These are phyloP conservation scores for Eugnorisma glareosa DNA, from an alignment of 2,888 invertebrate species.

Conservation along the genomic window DNA sequence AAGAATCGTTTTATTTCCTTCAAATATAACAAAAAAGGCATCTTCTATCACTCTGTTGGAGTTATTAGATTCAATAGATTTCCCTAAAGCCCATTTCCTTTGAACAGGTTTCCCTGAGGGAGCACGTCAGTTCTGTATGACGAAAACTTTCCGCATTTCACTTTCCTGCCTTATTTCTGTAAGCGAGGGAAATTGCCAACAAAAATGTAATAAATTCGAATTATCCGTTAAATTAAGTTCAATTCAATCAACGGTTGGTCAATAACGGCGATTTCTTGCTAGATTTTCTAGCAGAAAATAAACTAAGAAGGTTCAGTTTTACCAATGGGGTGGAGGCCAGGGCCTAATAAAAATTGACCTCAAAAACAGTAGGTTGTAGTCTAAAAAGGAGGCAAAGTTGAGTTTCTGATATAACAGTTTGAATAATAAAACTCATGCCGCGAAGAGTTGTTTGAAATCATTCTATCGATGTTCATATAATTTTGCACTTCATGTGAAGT, in stretches of 20 bases:
- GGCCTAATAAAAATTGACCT: too few relatives aligned
- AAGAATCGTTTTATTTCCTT: conserved; percentile 31
- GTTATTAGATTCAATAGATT: conserved; percentile 47
- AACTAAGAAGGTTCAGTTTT: not conserved
- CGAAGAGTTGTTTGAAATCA: too few relatives aligned
- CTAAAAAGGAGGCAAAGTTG: not conserved
- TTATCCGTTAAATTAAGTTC: conserved; percentile 44
- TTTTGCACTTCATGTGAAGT: not conserved
- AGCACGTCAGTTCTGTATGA: conserved; percentile 25
- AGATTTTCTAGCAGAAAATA: not conserved
- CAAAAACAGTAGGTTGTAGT: not conserved
- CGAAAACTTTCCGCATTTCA: conserved; percentile 35
- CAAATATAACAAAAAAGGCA: not conserved
- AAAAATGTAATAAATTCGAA: conserved; percentile 12
- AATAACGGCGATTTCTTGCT: conserved; percentile 11
- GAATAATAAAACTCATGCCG: not conserved
- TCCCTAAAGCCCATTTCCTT: conserved; percentile 40
- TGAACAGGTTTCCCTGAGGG: conserved; percentile 13
- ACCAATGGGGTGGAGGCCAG: not conserved
- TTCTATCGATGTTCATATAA: too few relatives aligned
- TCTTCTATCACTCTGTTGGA: conserved; percentile 22
- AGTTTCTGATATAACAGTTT: not conserved
- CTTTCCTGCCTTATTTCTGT: not conserved
- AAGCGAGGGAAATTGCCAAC: conserved; percentile 12
- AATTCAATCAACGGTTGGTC: conserved; percentile 22